phyloP scores from a whole-genome alignment of 2,888 invertebrate species.

The Hypolimnas misippus region DNA sequence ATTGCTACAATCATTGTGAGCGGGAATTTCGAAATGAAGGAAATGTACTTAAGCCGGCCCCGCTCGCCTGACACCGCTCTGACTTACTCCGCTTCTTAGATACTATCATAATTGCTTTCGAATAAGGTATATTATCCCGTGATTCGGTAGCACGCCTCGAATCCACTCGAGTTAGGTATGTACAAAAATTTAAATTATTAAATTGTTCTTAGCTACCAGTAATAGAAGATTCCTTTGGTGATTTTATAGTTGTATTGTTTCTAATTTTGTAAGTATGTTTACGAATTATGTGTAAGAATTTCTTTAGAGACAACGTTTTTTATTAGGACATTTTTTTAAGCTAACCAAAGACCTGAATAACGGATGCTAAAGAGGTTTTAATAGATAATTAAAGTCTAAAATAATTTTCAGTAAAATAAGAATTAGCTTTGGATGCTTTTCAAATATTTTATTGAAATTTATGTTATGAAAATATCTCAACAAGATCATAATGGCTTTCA shows the following conservation, averaged over 20 bases:
- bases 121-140: slow-evolving; percentile 38
- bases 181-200: slow-evolving; percentile 13
- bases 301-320: too few species aligned
- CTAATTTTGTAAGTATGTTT: background rate
- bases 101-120: slow-evolving; percentile 41
- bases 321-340: too few species aligned
- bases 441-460: too few species aligned
- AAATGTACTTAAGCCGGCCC: slow-evolving; percentile 70
- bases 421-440: too few species aligned
- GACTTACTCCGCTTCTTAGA: slow-evolving; percentile 37
- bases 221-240: background rate
- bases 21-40: slow-evolving; percentile 81
- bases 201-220: background rate
- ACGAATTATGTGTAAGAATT: too few species aligned
- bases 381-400: too few species aligned
- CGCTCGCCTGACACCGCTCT: slow-evolving; percentile 44
- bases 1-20: slow-evolving; percentile 83
- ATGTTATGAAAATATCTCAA: too few species aligned
- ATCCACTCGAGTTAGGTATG: background rate
- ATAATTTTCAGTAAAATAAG: too few species aligned
- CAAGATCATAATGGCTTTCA: too few species aligned
- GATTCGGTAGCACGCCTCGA: background rate
- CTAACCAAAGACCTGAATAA: too few species aligned
- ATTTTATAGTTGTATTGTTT: background rate
- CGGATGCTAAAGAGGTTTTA: too few species aligned